These are phyloP conservation scores for Netelia fuscicornis DNA, from an alignment of 2,888 invertebrate species.

Conservation along the genomic window DNA sequence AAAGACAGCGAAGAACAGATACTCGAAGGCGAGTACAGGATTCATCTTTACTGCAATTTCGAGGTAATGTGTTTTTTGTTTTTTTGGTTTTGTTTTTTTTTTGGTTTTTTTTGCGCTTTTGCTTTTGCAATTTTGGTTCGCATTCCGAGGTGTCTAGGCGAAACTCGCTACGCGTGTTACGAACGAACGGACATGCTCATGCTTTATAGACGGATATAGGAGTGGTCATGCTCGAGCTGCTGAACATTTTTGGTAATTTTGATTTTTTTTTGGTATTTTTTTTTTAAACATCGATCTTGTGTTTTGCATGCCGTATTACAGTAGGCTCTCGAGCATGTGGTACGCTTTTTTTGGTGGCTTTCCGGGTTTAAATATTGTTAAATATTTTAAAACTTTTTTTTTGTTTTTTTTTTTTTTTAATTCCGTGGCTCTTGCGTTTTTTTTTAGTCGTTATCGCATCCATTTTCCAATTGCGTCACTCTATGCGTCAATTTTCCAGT, in stretches of 20 bases:
- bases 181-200: constrained; percentile 82
- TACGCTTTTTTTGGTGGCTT: constrained; percentile 12
- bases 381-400: constrained; percentile 18
- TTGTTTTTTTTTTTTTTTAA: constrained; percentile 30
- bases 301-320: constrained; percentile 66
- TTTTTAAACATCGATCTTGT: constrained; percentile 42
- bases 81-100: constrained; percentile 64
- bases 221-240: constrained; percentile 81
- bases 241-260: constrained; percentile 35
- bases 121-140: constrained; percentile 65
- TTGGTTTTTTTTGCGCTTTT: constrained; percentile 58
- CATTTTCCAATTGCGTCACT: constrained; percentile 39
- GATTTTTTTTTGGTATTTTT: constrained; percentile 1
- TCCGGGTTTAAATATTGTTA: neutral
- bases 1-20: constrained; percentile 99
- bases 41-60: constrained; percentile 91
- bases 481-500: constrained; percentile 32
- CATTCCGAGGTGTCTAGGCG: constrained; percentile 66
- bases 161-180: constrained; percentile 71
- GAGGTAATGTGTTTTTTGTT: constrained; percentile 74
- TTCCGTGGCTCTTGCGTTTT: constrained; percentile 5
- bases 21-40: constrained; percentile 97
- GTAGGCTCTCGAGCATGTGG: constrained; percentile 53
- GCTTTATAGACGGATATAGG: constrained; percentile 74
- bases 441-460: constrained; percentile 20